Conservation (phyloP, 2,888 invertebrate genomes). For the Xestia rhomboidea region DNA sequence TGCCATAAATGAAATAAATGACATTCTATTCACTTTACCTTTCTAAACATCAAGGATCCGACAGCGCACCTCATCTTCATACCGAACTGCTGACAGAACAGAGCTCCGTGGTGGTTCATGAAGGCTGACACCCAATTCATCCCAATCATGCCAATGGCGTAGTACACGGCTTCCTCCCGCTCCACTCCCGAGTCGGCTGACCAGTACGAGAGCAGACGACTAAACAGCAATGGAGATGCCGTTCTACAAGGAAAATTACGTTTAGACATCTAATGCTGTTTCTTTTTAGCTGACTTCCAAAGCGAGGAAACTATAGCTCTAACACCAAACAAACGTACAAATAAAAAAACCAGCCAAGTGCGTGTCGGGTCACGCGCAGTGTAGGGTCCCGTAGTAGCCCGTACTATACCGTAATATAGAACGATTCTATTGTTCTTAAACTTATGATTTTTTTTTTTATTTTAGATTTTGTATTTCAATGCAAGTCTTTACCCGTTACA, state of each 20-base stretch:
- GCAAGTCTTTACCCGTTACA: no score
- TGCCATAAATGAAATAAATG: not conserved
- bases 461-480: no score
- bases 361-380: no score
- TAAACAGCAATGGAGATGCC: constrained; percentile 91
- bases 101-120: constrained; percentile 93
- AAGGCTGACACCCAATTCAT: constrained; percentile 88
- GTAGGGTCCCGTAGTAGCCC: no score
- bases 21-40: constrained; percentile 82
- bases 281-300: not conserved
- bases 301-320: not conserved
- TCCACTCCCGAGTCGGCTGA: constrained; percentile 87
- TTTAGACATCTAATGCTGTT: not conserved
- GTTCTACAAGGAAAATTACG: constrained; percentile 83
- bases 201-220: constrained; percentile 87
- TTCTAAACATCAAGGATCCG: constrained; percentile 94
- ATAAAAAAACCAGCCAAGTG: no score
- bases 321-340: not conserved
- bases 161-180: constrained; percentile 89
- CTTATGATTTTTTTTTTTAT: no score
- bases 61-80: constrained; percentile 94
- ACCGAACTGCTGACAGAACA: constrained; percentile 92
- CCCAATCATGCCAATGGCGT: constrained; percentile 86
- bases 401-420: no score
- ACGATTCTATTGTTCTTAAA: no score